Conservation (phyloP, 2,113 vertebrate species). For the Alouatta palliata region DNA sequence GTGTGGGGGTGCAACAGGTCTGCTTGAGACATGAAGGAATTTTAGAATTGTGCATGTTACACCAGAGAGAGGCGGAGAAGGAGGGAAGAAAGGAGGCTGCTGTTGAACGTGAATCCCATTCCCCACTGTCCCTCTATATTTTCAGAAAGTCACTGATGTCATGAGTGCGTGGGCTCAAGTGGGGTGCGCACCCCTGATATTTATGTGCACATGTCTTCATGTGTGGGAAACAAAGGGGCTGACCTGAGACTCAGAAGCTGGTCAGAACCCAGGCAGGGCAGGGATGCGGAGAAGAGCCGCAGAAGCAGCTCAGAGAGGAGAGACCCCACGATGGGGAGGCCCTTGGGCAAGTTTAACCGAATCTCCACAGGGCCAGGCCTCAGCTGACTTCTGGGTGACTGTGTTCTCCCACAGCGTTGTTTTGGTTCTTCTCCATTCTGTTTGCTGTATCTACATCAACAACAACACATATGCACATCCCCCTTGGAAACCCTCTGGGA, state of each 20-base stretch:
- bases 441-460: background rate
- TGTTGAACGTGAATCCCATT: background rate
- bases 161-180: background rate
- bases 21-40: conserved; percentile 20
- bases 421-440: background rate
- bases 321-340: background rate
- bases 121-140: background rate
- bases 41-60: conserved; percentile 29
- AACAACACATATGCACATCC: background rate
- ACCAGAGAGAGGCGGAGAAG: background rate
- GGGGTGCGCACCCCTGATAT: background rate
- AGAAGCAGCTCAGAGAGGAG: background rate
- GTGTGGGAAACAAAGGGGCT: background rate
- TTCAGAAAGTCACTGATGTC: background rate
- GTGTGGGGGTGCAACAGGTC: conserved; percentile 63
- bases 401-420: background rate
- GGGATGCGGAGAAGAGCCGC: background rate
- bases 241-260: background rate
- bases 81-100: background rate
- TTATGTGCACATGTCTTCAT: background rate
- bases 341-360: background rate
- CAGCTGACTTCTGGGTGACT: background rate
- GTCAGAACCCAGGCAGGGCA: background rate
- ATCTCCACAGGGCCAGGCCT: background rate
- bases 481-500: background rate